These are phyloP conservation scores for Lagocephalus sceleratus DNA, from an alignment of 2,797 vertebrate genomes.

Conservation along the genomic window DNA sequence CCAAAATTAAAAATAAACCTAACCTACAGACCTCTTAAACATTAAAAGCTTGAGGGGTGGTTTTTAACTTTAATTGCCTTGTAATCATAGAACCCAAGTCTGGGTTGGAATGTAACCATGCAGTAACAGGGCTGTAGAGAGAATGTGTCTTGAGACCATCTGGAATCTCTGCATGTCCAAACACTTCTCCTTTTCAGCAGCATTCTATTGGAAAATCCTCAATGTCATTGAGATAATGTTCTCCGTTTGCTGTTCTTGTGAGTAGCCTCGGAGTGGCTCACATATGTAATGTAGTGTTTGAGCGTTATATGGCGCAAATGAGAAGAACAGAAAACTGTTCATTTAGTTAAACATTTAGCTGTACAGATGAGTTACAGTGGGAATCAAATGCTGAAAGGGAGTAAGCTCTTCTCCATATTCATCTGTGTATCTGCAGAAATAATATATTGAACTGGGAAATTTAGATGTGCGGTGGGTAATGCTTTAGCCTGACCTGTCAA, in stretches of 20 bases:
- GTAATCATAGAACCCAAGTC: slow-evolving; percentile 51
- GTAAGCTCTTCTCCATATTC: no score
- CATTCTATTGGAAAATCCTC: neutral
- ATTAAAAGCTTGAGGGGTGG: slow-evolving; percentile 16
- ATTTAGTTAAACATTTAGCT: slow-evolving; percentile 41
- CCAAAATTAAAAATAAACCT: neutral
- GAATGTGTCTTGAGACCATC: slow-evolving; percentile 34
- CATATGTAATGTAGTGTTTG: slow-evolving; percentile 19
- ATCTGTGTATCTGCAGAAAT: no score
- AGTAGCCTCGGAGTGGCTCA: neutral
- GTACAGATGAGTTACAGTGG: neutral
- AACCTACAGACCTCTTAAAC: slow-evolving; percentile 34
- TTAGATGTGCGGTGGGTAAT: neutral
- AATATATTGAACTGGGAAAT: neutral
- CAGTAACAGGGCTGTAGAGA: slow-evolving; percentile 39
- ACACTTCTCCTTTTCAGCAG: slow-evolving; percentile 22
- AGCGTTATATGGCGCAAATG: slow-evolving; percentile 26
- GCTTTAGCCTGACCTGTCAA: neutral
- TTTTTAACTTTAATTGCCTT: slow-evolving; percentile 40
- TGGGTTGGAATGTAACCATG: slow-evolving; percentile 45
- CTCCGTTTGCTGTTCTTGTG: neutral
- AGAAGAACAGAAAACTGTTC: neutral
- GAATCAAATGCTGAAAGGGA: neutral
- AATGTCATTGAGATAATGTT: no score
- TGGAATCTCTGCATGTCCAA: slow-evolving; percentile 58